Evolutionary conservation across 1,140 invertebrate genomes (phyloP).

Genomic region (Hermetia illucens): DNA sequence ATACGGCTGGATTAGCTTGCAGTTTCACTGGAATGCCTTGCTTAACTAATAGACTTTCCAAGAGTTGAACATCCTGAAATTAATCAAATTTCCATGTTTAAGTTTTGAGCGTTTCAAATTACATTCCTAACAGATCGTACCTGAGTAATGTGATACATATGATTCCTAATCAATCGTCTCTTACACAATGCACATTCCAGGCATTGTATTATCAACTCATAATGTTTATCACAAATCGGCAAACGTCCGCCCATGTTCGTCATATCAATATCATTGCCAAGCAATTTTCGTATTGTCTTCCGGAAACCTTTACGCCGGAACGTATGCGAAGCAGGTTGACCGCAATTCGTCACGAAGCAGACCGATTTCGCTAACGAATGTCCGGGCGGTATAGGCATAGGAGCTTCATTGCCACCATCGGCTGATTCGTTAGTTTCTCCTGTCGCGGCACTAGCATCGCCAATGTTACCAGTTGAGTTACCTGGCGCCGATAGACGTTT

Average conservation of each 20-base stretch:
- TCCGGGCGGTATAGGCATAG: constrained; percentile 1
- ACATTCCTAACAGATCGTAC: constrained; percentile 13
- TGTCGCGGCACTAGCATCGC: constrained; percentile 8
- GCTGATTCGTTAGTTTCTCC: constrained; percentile 10
- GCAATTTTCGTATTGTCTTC: constrained; percentile 49
- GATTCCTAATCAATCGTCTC: constrained; percentile 48
- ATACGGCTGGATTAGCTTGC: constrained; percentile 44
- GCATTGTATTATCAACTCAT: constrained; percentile 48
- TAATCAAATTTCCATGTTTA: neutral
- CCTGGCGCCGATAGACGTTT: constrained; percentile 32
- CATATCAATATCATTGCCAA: constrained; percentile 24
- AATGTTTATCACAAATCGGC: constrained; percentile 46
- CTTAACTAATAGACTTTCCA: constrained; percentile 47
- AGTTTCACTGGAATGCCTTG: constrained; percentile 52
- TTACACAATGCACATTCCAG: constrained; percentile 62
- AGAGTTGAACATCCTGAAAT: constrained; percentile 42
- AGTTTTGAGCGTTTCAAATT: neutral
- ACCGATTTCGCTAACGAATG: constrained; percentile 11
- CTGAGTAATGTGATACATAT: constrained; percentile 46
- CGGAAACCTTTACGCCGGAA: constrained; percentile 63
- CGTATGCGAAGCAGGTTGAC: constrained; percentile 46
- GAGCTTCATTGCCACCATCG: neutral
- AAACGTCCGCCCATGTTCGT: constrained; percentile 30
- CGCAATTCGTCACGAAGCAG: constrained; percentile 48
- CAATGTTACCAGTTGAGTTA: too few relatives aligned